Base-by-base conservation (phyloP, 2,113 vertebrate species). In the Tapirus terrestris region DNA sequence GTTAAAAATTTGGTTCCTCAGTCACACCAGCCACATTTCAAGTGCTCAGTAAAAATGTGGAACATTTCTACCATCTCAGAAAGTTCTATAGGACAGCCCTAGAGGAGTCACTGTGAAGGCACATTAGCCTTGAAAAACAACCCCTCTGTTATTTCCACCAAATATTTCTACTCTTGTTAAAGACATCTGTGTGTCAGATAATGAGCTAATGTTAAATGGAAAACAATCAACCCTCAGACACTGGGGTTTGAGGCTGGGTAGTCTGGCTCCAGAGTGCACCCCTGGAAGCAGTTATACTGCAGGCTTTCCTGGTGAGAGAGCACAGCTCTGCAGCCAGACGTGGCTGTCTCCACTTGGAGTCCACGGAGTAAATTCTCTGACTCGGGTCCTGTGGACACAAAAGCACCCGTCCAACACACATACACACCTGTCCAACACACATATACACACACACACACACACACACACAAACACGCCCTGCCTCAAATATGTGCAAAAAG, bases 121-220 rank as follows among this genome's bases (percentile, higher is more conserved):
- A 16, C n/a, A 0, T 29, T 0, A 23, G 79, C 51, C 13, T 31
- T 80, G 23, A 45, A n/a, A 80, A 2, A 0, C 0, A 43, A 0
- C 27, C 67, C 25, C 18, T 3, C 6, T 16, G 0, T 1, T 18
- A n/a, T 92, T 72, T 39, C 61, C 2, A 73, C 2, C 16, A 80
- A 77, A 16, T 63, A 20, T 12, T 65, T 31, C 6, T 11, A 0
- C 0, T 73, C 43, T 8, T n/a, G 1, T n/a, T 7, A 9, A 8
- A 13, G 67, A 43, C 13, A 63, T 27, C 73, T 53, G 16, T 23
- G 7, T 79, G 53, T 72, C 27, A 48, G 39, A 58, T 29, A 65
- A 8, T 18, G 25, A 70, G 27, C 31, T 73, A 20, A 63, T n/a
- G 13, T 51, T 39, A 72, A 43, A 29, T 68, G 65, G 27, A n/a